Evolutionary conservation across 1,140 invertebrate genomes (phyloP).

Genomic region (Hesperophylax magnus): DNA sequence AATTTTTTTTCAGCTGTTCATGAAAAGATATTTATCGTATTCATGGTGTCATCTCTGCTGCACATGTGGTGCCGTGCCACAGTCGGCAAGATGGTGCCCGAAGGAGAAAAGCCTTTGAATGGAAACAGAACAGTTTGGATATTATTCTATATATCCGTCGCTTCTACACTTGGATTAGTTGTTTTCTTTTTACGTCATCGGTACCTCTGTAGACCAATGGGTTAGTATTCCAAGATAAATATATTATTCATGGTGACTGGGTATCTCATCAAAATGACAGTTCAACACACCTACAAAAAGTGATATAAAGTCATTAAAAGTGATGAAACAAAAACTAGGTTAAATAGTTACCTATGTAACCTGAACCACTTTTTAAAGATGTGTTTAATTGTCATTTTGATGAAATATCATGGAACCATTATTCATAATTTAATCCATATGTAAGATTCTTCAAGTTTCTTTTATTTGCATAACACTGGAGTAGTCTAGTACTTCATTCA

Average conservation of each 20-base stretch:
- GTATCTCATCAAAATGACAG: too few species aligned
- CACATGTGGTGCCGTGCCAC: conserved; percentile 83
- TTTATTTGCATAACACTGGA: too few species aligned
- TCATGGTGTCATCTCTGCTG: conserved; percentile 89
- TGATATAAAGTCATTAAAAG: too few species aligned
- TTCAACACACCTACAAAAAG: too few species aligned
- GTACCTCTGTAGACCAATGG: conserved; percentile 88
- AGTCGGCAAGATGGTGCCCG: conserved; percentile 65
- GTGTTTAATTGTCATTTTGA: too few species aligned
- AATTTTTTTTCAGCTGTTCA: conserved; percentile 82
- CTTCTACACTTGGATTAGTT: conserved; percentile 85
- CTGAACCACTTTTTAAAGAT: too few species aligned
- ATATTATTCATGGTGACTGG: too few species aligned
- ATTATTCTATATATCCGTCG: conserved; percentile 82
- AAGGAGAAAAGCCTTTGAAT: conserved; percentile 62
- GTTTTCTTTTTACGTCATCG: conserved; percentile 91
- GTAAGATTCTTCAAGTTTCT: too few species aligned
- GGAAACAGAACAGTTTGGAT: conserved; percentile 70
- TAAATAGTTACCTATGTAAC: too few species aligned
- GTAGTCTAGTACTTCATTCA: too few species aligned
- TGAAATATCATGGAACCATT: too few species aligned
- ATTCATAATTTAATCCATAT: background rate
- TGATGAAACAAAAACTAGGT: too few species aligned
- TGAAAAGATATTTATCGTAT: conserved; percentile 93
- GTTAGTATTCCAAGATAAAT: conserved; percentile 71